Percentiles rank a stretch among this genome's conserved stretches.
These are phyloP conservation scores for Dusona sp. DNA, from an alignment of 2,888 invertebrate species.

Conservation along the genomic window DNA sequence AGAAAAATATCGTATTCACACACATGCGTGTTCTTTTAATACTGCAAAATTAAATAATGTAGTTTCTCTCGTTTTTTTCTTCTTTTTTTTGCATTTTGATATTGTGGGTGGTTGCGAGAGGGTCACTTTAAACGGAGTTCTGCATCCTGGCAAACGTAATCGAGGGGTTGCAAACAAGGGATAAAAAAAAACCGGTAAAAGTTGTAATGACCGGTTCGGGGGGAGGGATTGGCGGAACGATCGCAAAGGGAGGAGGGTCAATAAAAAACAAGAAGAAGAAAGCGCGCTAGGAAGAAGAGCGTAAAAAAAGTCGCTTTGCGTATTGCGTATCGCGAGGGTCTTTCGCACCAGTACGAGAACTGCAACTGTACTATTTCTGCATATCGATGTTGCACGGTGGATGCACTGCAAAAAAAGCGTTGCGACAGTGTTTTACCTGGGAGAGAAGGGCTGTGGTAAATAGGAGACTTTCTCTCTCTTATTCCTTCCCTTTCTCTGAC, in stretches of 20 bases:
- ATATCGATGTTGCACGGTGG: slow-evolving; percentile 7
- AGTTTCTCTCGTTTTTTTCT: slow-evolving; percentile 7
- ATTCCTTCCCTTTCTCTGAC: not conserved
- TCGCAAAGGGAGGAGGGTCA: slow-evolving; percentile 28
- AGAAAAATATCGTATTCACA: not conserved
- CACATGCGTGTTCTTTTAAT: not conserved
- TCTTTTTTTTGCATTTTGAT: not conserved
- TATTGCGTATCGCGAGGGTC: slow-evolving; percentile 18
- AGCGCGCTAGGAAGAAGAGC: slow-evolving; percentile 6
- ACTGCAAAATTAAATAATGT: not conserved
- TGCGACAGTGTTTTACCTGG: not conserved
- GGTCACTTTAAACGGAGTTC: slow-evolving; percentile 7
- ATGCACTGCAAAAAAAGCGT: slow-evolving; percentile 16
- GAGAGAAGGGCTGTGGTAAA: not conserved
- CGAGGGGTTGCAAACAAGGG: slow-evolving; percentile 23
- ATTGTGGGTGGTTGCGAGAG: not conserved
- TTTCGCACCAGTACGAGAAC: slow-evolving; percentile 16
- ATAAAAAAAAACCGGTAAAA: slow-evolving; percentile 30
- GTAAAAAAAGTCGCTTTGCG: slow-evolving; percentile 43
- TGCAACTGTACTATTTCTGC: slow-evolving; percentile 22
- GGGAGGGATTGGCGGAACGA: slow-evolving; percentile 42
- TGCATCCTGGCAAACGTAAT: slow-evolving; percentile 10
- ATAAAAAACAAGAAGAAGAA: slow-evolving; percentile 41
- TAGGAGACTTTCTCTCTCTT: not conserved
- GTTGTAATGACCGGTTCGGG: slow-evolving; percentile 53